Evolutionary conservation across 2,888 invertebrate genomes (phyloP).

Genomic region (Gari tellinella): DNA sequence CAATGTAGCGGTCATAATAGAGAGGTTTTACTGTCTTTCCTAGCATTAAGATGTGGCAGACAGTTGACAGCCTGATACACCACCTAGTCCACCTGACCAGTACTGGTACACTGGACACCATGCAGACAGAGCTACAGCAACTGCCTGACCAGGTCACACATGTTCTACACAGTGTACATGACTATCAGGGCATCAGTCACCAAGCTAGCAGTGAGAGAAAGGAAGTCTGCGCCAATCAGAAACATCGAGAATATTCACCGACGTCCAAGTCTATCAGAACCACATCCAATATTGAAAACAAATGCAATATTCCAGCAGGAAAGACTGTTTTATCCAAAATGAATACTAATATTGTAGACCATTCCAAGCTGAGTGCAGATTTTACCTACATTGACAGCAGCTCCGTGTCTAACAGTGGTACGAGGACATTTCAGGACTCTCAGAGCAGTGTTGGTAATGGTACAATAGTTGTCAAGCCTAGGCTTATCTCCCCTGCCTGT

Average conservation of each 20-base stretch:
- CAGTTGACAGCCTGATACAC: constrained; percentile 71
- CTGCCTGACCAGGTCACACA: constrained; percentile 65
- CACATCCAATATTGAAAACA: not conserved
- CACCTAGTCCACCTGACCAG: constrained; percentile 70
- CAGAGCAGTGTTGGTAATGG: too few species aligned
- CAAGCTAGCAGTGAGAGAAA: not conserved
- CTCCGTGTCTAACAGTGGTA: not conserved
- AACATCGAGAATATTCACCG: too few species aligned
- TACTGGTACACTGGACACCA: constrained; percentile 16
- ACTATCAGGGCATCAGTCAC: constrained; percentile 43
- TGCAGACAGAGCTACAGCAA: constrained; percentile 49
- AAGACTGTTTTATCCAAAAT: not conserved
- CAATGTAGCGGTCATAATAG: too few species aligned
- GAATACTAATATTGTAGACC: not conserved
- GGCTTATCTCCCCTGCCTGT: too few species aligned
- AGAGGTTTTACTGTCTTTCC: constrained; percentile 12
- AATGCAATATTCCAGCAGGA: too few species aligned
- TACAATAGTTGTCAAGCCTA: too few species aligned
- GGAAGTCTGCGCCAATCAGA: too few species aligned
- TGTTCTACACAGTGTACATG: constrained; percentile 63
- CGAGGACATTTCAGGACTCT: too few species aligned
- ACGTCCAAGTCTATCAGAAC: too few species aligned
- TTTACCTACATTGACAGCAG: constrained; percentile 2
- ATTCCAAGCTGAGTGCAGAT: not conserved
- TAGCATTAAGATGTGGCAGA: constrained; percentile 68